Evolutionary conservation across 1,140 invertebrate genomes (phyloP).

Genomic region (Leptonema lineaticorne): DNA sequence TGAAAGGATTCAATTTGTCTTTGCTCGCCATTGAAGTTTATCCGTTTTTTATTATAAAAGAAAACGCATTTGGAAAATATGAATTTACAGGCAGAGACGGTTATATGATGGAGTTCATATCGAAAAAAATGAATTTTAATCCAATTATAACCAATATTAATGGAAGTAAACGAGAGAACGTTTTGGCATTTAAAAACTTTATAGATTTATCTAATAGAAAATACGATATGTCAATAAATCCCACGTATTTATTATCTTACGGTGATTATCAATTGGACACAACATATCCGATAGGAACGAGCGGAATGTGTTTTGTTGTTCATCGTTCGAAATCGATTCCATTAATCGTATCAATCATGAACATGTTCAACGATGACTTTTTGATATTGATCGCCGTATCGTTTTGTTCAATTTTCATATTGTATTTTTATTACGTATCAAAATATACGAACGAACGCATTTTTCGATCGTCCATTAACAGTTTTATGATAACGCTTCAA

Average conservation of each 20-base stretch:
- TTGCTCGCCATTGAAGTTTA: constrained; percentile 7
- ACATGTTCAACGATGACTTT: constrained; percentile 26
- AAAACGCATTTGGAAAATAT: constrained; percentile 3
- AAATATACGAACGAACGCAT: background rate
- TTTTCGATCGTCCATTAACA: background rate
- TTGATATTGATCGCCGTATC: constrained; percentile 13
- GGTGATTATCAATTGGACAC: constrained; percentile 11
- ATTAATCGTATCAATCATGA: constrained; percentile 21
- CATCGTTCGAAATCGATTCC: constrained; percentile 23
- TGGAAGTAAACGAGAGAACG: background rate
- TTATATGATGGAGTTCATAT: constrained; percentile 15
- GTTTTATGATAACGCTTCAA: constrained; percentile 11
- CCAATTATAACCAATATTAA: background rate
- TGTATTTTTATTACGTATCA: constrained; percentile 9
- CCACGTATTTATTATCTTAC: constrained; percentile 15
- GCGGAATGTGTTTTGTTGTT: constrained; percentile 33
- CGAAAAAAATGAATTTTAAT: constrained; percentile 34
- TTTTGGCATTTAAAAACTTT: background rate
- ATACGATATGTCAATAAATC: constrained; percentile 13
- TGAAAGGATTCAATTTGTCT: constrained; percentile 25
- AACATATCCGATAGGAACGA: constrained; percentile 28
- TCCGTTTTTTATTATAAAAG: constrained; percentile 3
- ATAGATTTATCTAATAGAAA: constrained; percentile 22
- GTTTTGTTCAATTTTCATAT: constrained; percentile 13
- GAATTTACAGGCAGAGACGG: constrained; percentile 32